Base-by-base conservation (phyloP, 2,113 vertebrate species). In the Lagopus leucura region DNA sequence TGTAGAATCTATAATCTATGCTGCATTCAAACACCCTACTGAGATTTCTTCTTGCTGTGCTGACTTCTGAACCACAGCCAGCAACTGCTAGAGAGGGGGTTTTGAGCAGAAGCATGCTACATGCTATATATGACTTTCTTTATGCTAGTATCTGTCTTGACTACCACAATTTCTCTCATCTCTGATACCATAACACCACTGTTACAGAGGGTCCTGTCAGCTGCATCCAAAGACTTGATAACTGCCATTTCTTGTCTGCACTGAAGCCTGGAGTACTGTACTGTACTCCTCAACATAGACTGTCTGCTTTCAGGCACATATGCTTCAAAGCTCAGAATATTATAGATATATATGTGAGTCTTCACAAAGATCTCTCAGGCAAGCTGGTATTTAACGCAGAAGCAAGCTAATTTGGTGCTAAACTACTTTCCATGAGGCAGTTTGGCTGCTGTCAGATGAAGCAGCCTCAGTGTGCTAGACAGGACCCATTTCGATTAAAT, bases 371-470 rank as follows among this genome's bases (percentile, higher is more conserved):
- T 97, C 96, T 98, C 96, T 95, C 94, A 97, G 97, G 97, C 98
- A 98, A 97, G 98, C 97, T 98, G 97, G 97, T 98, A 98, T 98
- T 98, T 98, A 98, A 98, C 95, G 2, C 80, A 97, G 97, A 97
- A 98, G 97, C 65, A 97, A 97, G 97, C 97, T 96, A 93, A 98
- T 98, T 98, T 98, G 96, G 90, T 97, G 87, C 97, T 97, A 97
- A 98, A 98, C 91, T 96, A 94, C 96, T 97, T 97, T 97, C 94
- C 97, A 95, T 95, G 93, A 98, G 97, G 98, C 97, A 97, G 96
- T 98, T 98, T 98, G 97, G 96, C 98, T 97, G 97, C 98, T 98
- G 98, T 97, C 97, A 97, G 96, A 95, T 34, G 94, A 97, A 95
- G 93, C 96, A 94, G 92, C 78, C 94, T 97, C 96, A 94, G 82